Conservation (phyloP, 2,888 invertebrate genomes). For the Xanthorhoe spadicearia region DNA sequence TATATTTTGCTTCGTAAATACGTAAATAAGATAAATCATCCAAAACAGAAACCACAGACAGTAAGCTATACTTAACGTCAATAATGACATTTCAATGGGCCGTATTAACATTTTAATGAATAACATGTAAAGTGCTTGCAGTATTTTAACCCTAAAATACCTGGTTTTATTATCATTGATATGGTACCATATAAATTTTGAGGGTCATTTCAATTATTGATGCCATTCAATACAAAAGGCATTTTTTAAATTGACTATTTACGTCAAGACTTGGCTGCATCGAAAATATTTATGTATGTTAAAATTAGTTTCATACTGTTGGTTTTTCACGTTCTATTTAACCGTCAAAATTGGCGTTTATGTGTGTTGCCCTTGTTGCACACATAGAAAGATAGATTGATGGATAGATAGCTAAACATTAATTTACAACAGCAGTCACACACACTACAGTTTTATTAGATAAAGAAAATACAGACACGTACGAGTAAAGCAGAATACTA, state of each 20-base stretch:
- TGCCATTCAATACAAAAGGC: not conserved
- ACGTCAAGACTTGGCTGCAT: conserved; percentile 3
- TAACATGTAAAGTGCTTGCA: not conserved
- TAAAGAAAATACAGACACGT: too few relatives aligned
- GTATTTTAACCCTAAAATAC: conserved; percentile 13
- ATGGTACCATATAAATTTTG: not conserved
- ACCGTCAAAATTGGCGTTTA: not conserved
- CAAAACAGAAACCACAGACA: conserved; percentile 10
- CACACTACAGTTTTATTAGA: too few relatives aligned
- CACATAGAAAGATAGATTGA: too few relatives aligned
- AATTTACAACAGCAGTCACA: too few relatives aligned
- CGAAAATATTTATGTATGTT: conserved; percentile 1
- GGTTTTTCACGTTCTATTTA: conserved; percentile 16
- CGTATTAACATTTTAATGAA: conserved; percentile 14
- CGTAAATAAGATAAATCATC: conserved; percentile 7
- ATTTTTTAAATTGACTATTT: not conserved
- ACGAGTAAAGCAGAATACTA: too few relatives aligned
- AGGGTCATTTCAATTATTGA: conserved; percentile 15
- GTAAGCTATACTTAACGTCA: conserved; percentile 12
- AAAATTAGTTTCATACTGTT: conserved; percentile 13
- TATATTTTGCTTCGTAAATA: conserved; percentile 10
- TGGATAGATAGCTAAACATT: too few relatives aligned
- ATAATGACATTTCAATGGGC: conserved; percentile 21
- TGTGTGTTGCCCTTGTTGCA: conserved; percentile 13
- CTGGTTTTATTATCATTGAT: not conserved